phyloP scores from a whole-genome alignment of 2,797 vertebrate genomes.

The Halcyon chelicuti region DNA sequence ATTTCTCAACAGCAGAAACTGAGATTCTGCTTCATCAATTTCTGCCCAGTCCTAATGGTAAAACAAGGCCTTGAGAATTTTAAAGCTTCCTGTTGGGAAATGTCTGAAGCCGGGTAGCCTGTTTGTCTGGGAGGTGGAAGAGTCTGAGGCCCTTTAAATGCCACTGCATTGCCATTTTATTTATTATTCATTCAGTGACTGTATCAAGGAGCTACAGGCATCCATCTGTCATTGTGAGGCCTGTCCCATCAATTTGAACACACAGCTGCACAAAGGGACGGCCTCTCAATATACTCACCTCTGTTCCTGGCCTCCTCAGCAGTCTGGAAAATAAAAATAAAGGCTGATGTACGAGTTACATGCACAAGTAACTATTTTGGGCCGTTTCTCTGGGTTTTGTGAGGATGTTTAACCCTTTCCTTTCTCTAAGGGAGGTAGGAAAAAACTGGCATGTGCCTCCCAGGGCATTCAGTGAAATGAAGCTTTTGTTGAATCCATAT shows the following conservation, averaged over 20 bases:
- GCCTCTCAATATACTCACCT: slow-evolving; percentile 10
- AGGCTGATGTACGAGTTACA: slow-evolving; percentile 1
- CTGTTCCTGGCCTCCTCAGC: background rate
- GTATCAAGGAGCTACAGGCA: slow-evolving; percentile 48
- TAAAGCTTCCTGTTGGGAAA: background rate
- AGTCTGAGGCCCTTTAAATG: slow-evolving; percentile 10
- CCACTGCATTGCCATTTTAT: slow-evolving; percentile 21
- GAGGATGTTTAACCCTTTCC: background rate
- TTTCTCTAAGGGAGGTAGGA: background rate
- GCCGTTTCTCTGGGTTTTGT: background rate
- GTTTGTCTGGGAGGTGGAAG: background rate
- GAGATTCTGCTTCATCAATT: background rate
- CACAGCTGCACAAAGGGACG: background rate
- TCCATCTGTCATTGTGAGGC: slow-evolving; percentile 33
- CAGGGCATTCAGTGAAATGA: background rate
- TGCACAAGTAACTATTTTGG: background rate
- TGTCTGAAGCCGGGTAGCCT: background rate
- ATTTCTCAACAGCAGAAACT: background rate
- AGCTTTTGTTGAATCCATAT: background rate
- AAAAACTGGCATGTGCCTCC: background rate
- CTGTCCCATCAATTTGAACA: slow-evolving; percentile 15
- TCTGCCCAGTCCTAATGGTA: background rate
- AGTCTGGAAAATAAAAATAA: slow-evolving; percentile 8
- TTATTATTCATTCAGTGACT: slow-evolving; percentile 53
- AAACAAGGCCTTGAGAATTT: background rate